Conservation (phyloP, 1,140 invertebrate species). For the Zaprionus gabonicus region DNA sequence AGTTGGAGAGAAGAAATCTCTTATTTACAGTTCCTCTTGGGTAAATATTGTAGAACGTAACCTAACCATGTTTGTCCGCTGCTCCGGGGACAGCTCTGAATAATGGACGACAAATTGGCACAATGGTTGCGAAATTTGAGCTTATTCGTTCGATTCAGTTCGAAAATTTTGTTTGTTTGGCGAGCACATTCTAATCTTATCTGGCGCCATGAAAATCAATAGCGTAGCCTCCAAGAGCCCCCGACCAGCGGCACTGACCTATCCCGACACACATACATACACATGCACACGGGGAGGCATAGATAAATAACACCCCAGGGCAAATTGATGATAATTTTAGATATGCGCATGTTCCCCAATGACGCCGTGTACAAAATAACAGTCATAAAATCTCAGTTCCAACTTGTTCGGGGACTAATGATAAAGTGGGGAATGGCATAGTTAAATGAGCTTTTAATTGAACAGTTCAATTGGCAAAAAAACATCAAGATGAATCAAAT, state of each 20-base stretch:
- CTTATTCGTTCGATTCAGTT: neutral
- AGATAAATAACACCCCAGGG: constrained; percentile 42
- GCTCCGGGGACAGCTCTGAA: constrained; percentile 33
- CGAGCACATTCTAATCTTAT: constrained; percentile 52
- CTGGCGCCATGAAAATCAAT: constrained; percentile 60
- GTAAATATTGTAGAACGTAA: constrained; percentile 22
- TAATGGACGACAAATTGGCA: constrained; percentile 40
- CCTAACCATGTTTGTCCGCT: constrained; percentile 14
- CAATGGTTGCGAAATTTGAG: constrained; percentile 36
- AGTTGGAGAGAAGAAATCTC: neutral
- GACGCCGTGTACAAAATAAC: constrained; percentile 9
- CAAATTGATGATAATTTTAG: constrained; percentile 50
- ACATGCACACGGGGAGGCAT: neutral
- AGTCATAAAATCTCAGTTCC: constrained; percentile 24
- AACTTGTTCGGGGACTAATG: constrained; percentile 12
- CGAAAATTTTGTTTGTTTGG: neutral
- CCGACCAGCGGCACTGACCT: constrained; percentile 52
- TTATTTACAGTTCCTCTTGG: constrained; percentile 21
- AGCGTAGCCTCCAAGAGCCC: constrained; percentile 3
- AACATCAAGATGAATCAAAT: neutral
- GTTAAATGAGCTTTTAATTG: constrained; percentile 47
- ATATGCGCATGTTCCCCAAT: neutral
- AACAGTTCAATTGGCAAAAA: constrained; percentile 26
- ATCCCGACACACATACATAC: constrained; percentile 30
- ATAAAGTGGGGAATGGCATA: neutral